Conservation (phyloP, 2,888 invertebrate species). For the Stegophylla sp. region DNA sequence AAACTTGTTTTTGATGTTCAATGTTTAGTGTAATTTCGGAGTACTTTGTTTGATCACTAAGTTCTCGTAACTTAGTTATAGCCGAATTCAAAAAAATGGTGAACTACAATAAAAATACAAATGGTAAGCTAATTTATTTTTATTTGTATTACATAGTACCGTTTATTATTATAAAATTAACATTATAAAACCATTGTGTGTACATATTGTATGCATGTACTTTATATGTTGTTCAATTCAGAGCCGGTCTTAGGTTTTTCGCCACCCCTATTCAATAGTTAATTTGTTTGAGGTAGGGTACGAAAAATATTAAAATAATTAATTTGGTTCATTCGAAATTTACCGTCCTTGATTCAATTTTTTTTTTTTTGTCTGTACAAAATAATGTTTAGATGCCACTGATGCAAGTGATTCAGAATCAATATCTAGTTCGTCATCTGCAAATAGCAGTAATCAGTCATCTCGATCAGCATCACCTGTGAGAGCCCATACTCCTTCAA, state of each 20-base stretch:
- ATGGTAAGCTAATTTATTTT: conserved; percentile 11
- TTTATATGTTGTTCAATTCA: neutral
- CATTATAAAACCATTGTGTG: too few species aligned
- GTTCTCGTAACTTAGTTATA: neutral
- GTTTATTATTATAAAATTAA: neutral
- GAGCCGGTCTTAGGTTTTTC: too few species aligned
- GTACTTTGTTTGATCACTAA: neutral
- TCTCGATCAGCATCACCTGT: conserved; percentile 60
- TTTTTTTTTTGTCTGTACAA: neutral
- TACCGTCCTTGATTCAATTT: neutral
- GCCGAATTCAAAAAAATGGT: conserved; percentile 19
- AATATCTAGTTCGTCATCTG: conserved; percentile 60
- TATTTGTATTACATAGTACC: neutral
- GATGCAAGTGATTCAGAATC: conserved; percentile 57
- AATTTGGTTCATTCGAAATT: too few species aligned
- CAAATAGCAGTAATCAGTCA: conserved; percentile 56
- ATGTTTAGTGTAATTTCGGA: neutral
- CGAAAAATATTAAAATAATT: too few species aligned
- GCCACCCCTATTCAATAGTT: too few species aligned
- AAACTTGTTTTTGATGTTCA: too few species aligned
- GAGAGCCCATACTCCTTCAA: conserved; percentile 60
- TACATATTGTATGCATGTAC: neutral
- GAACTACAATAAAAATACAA: neutral
- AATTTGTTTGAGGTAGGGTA: too few species aligned
- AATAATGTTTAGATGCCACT: conserved; percentile 39